Percentiles rank a stretch among this genome's conserved stretches.
These are phyloP conservation scores for Carollia perspicillata DNA, from an alignment of 2,113 vertebrate genomes.

Conservation along the genomic window DNA sequence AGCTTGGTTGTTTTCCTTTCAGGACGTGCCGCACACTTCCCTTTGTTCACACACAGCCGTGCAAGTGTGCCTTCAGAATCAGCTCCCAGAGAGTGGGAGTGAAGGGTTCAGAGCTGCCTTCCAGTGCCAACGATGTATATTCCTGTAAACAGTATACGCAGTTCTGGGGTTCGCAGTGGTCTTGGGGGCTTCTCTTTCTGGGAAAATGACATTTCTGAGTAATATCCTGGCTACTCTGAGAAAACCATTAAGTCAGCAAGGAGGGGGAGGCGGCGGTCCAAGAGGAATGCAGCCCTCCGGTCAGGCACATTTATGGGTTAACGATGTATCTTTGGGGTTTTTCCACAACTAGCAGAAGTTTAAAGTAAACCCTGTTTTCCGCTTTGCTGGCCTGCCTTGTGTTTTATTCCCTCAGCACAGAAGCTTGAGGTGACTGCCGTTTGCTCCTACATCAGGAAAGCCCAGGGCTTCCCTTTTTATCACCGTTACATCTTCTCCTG, in stretches of 20 bases:
- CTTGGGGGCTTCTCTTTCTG: background rate
- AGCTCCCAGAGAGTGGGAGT: background rate
- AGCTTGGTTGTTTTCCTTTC: background rate
- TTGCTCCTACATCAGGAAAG: background rate
- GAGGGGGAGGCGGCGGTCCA: background rate
- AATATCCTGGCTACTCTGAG: background rate
- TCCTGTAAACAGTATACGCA: background rate
- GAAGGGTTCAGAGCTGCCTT: background rate
- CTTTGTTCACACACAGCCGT: background rate
- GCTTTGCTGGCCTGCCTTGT: background rate
- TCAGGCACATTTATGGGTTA: background rate
- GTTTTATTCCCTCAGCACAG: background rate
- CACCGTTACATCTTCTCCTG: background rate
- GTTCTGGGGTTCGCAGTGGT: background rate
- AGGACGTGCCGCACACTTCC: rapidly evolving
- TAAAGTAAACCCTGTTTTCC: background rate
- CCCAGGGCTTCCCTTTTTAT: background rate
- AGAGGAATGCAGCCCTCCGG: background rate
- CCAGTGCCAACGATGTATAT: no score
- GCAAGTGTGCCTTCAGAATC: background rate
- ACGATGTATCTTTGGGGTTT: background rate
- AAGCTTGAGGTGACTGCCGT: background rate
- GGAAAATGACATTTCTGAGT: background rate
- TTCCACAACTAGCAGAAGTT: background rate
- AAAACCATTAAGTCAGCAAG: background rate